Base-by-base conservation (phyloP, 2,888 invertebrate species). In the Elegia similella region DNA sequence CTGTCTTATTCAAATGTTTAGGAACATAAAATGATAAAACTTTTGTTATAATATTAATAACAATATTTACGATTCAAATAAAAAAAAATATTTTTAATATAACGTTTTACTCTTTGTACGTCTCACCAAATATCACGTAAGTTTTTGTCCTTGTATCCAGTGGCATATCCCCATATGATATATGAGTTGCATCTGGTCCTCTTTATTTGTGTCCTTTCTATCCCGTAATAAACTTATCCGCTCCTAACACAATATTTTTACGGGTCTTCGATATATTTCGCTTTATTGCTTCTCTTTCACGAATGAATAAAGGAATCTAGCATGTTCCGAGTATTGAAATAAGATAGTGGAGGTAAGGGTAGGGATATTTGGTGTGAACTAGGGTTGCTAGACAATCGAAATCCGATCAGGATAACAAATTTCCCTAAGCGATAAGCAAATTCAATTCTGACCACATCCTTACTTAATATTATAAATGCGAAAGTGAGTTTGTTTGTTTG, bases 181-280 rank as follows among this genome's bases (percentile, higher is more conserved):
- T 8, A 34, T n/a, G n/a, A 0, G 38, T 38, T 29, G 47, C 53
- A 50, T 57, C 13, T 32, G n/a, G 29, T 12, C 7, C 30, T 29
- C n/a, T 12, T 13, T 15, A 48, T 29, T 13, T 38, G 10, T 6
- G 2, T 48, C 62, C 62, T 63, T 65, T 62, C 69, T 68, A 65
- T 56, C 59, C 59, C 58, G 60, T 75, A 75, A 78, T 71, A 69
- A 67, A 74, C 70, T 82, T 79, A 80, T 76, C 73, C 68, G 58
- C 67, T 69, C 78, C 78, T 78, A 81, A 76, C 76, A 76, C 73
- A 78, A 82, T 77, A 82, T 78, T 81, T 78, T 72, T 68, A 72
- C 65, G 71, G 67, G 68, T 66, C 64, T 64, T 64, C 65, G 68
- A 68, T 76, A 68, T 69, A 67, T 73, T 63, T 65, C 69, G 65